Base-by-base conservation (phyloP, 1,140 invertebrate genomes). In the Leptoteleia sp. region DNA sequence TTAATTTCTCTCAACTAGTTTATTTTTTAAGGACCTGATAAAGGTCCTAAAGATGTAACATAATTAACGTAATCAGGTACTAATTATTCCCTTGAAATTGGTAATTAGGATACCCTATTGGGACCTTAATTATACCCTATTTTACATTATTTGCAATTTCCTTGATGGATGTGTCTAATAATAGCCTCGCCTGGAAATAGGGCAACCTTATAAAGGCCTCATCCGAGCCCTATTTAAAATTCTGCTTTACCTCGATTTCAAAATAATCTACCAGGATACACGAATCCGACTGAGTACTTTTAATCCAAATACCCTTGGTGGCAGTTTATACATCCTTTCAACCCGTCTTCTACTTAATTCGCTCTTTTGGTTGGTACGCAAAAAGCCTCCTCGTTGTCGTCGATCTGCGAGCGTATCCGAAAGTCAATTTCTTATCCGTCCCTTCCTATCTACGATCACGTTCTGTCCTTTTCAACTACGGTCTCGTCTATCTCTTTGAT, bases 381-480 rank as follows among this genome's bases (percentile, higher is more conserved):
- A 64, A 70, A 75, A 62, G 27, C 12, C 38, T 29, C 27, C 6
- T 8, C 27, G 13, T 1, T 8, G 0, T 9, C 13, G 12, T 52
- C 13, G 19, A 59, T 65, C 43, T 50, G 37, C 59, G 38, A 48
- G 54, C 61, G 54, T 67, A 50, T 47, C 47, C 72, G 38, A 76
- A 78, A 72, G 76, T 78, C 76, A 78, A 72, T 78, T 72, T 67
- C 76, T 67, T 78, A 59, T 67, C 61, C 61, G 27, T 61, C 55
- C 25, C 62, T 62, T 67, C 35, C 67, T 72, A 78, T 67, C 67
- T 71, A 12, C 54, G 67, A 78, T 78, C 67, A 65, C 55, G 37
- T 78, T 65, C 59, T 54, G 62, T 67, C 61, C 61, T 71, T 72
- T 78, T 71, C 67, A 78, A 52, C 59, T 61, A 52, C 19, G 38